A percentile compares a stretch with the other conserved stretches of the same genome.
phyloP scores from a whole-genome alignment of 35 echinoderm and acorn worm genomes.

The Apostichopus japonicus region DNA sequence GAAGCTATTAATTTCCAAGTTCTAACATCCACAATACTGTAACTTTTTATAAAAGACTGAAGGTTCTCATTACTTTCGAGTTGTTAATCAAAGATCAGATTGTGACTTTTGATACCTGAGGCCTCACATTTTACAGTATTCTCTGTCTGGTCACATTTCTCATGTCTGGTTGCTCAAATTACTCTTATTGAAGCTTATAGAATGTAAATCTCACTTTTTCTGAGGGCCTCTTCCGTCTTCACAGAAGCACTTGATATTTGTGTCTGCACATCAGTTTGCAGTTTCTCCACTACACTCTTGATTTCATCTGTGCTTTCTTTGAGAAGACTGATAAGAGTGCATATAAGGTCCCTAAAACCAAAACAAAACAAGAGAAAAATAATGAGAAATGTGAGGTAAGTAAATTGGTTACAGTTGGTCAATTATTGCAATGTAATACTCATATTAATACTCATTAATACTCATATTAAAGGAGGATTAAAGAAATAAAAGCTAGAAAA shows the following conservation, averaged over 20 bases:
- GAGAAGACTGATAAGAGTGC: slow-evolving; percentile 36
- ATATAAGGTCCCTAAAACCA: slow-evolving; percentile 41
- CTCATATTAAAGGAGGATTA: too few species aligned
- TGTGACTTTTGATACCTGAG: too few species aligned
- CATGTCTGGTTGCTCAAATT: not conserved
- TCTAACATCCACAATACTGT: too few species aligned
- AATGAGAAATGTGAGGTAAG: not conserved
- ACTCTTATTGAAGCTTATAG: not conserved
- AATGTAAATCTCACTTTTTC: not conserved
- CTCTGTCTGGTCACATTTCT: not conserved
- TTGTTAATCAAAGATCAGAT: too few species aligned
- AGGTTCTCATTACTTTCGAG: too few species aligned
- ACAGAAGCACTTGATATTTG: slow-evolving; percentile 4
- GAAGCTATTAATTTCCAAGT: not conserved
- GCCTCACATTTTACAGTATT: too few species aligned
- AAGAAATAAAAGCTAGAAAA: too few species aligned
- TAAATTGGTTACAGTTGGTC: too few species aligned
- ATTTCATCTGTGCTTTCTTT: slow-evolving; percentile 56
- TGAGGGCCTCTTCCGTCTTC: slow-evolving; percentile 27
- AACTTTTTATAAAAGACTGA: too few species aligned
- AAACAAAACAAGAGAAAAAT: slow-evolving; percentile 9
- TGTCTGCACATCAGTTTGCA: not conserved
- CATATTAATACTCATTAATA: too few species aligned
- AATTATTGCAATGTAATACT: too few species aligned
- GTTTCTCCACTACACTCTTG: slow-evolving; percentile 16